These are phyloP conservation scores for Homarus gammarus DNA, from an alignment of 2,888 invertebrate genomes.

Conservation along the genomic window DNA sequence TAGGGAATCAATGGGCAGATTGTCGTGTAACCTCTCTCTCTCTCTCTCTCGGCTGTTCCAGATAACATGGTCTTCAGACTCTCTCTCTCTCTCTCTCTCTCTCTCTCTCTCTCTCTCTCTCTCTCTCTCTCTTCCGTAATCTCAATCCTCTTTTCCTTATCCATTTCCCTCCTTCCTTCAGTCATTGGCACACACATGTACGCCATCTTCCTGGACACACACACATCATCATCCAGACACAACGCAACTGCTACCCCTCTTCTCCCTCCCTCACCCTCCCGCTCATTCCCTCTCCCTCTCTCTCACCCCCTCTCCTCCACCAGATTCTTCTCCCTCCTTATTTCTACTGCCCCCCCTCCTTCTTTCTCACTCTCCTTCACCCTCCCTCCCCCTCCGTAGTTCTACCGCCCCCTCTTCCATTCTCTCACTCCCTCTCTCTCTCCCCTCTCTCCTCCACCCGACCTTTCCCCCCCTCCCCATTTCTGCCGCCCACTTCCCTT, in stretches of 20 bases:
- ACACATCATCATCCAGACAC: too few relatives aligned
- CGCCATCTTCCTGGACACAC: not conserved
- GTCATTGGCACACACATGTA: too few relatives aligned
- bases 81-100: conserved; percentile 6
- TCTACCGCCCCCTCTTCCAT: not conserved
- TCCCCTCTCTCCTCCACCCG: not conserved
- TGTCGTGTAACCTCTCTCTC: too few relatives aligned
- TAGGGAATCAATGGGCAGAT: too few relatives aligned
- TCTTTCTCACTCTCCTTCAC: not conserved
- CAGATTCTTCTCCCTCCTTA: not conserved
- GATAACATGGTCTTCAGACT: not conserved
- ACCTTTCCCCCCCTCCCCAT: not conserved
- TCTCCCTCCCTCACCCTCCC: not conserved
- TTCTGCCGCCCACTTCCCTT: not conserved
- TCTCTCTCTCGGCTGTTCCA: not conserved
- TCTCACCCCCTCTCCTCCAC: not conserved
- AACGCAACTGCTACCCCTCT: not conserved
- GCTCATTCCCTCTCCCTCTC: not conserved
- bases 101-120: conserved; percentile 8
- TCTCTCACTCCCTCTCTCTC: not conserved
- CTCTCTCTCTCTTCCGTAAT: not conserved
- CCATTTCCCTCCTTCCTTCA: not conserved
- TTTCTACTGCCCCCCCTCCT: not conserved
- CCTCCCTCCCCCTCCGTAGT: not conserved
- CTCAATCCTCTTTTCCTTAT: not conserved